Evolutionary conservation across 2,888 invertebrate species (phyloP).

Genomic region (Dryomyza anilis): DNA sequence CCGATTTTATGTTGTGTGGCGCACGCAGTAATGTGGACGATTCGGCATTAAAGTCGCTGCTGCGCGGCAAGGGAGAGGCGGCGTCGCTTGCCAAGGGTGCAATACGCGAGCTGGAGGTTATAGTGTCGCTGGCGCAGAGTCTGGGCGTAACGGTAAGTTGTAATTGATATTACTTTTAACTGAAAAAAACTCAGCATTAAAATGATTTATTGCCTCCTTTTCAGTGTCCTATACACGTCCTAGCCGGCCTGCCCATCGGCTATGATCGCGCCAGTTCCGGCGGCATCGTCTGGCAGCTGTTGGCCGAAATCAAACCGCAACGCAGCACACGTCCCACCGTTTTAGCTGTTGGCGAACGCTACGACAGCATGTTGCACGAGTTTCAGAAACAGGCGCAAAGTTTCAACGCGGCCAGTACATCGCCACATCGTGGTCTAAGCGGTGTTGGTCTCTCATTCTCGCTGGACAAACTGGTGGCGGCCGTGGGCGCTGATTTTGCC

Average conservation of each 20-base stretch:
- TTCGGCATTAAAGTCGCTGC: constrained; percentile 64
- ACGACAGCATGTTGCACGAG: constrained; percentile 78
- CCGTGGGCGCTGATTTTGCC: constrained; percentile 64
- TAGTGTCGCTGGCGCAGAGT: constrained; percentile 72
- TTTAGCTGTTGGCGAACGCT: constrained; percentile 88
- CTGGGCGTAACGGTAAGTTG: constrained; percentile 75
- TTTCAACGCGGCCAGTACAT: constrained; percentile 50
- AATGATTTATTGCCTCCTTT: constrained; percentile 25
- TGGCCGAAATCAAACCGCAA: constrained; percentile 56
- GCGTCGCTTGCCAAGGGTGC: constrained; percentile 72
- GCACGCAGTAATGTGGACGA: constrained; percentile 52
- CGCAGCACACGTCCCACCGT: constrained; percentile 67
- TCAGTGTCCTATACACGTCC: constrained; percentile 66
- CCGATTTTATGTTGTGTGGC: constrained; percentile 53
- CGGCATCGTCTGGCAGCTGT: constrained; percentile 69
- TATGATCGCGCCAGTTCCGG: constrained; percentile 64
- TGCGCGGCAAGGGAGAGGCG: constrained; percentile 73
- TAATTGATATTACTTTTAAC: neutral
- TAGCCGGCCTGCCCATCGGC: constrained; percentile 63
- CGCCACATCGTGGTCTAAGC: constrained; percentile 53
- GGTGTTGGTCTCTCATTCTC: constrained; percentile 87
- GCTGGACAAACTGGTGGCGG: constrained; percentile 75
- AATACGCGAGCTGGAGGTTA: constrained; percentile 74
- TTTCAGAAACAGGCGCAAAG: constrained; percentile 65
- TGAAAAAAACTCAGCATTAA: too few relatives aligned